Evolutionary conservation across 2,113 vertebrate species (phyloP), one percentile per base, ranked within the genome.

Genomic region (Thamnaconus septentrionalis): DNA sequence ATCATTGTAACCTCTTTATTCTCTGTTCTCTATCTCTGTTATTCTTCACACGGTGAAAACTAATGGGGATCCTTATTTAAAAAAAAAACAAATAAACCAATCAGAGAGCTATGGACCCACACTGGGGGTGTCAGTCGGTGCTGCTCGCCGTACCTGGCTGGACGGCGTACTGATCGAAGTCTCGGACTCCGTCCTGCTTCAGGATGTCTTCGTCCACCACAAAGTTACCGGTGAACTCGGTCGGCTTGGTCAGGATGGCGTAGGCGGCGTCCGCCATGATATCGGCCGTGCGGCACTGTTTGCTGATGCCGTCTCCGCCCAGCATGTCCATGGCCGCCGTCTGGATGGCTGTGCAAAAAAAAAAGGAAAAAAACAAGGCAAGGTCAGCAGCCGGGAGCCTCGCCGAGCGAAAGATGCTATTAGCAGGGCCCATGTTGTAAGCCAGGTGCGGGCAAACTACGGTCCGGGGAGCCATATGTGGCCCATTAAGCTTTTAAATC

Each of bases 261-360:
- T 98, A 98, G 0, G 97, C 97, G 41, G 97, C 97, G 65, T 99
- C 97, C 0, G 97, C 96, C 51, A 99, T 91, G 75, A 98, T 98
- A 57, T 98, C 96, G 0, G 91, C 90, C 39, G 92, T 99, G 45
- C 97, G 93, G 82, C 97, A 98, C n/a, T 96, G 96, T 43, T 91
- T 96, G 42, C 90, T 86, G 4, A 98, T 53, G 3, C 78, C 92
- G 0, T 90, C 71, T 10, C 96, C 96, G 42, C 95, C 96, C 11
- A 99, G 68, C 97, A 99, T 97, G 71, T 96, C 93, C 95, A 96
- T 95, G 1, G 95, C 95, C 57, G 96, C 94, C 0, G 97, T 99
- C 81, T 95, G 91, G 80, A 99, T 98, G 12, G 94, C 97, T 98
- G 11, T 0, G 46, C 52, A 1, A 61, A 68, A 61, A 70, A 12